Evolutionary conservation across 1,140 invertebrate genomes (phyloP), one percentile per base, ranked within the genome.

Genomic region (Papilio dardanus): DNA sequence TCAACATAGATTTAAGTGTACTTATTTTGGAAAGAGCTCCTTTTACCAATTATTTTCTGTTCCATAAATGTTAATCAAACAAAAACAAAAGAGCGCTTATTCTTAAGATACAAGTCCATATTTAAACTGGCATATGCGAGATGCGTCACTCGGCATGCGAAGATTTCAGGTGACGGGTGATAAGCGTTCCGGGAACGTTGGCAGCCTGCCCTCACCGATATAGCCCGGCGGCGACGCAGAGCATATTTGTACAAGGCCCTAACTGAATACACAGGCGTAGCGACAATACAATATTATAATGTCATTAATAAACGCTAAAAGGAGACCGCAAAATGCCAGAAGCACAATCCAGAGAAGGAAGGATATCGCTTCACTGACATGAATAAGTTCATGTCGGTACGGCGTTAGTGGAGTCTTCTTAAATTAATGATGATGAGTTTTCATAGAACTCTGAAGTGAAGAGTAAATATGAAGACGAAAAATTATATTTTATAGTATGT

Each of bases 171-270:
- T 89, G 86, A 86, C 85, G 79, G 79, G 77, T 79, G 85, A 86
- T 83, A 83, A 83, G 83, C 78, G 62, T 74, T 84, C 84, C 79
- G 81, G 84, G 79, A 76, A 71, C 74, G 82, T 83, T 89, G 88
- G 89, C 89, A 89, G 10, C 1, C 68, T 89, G 89, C 89, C 89
- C 84, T 88, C 78, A 88, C 89, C 83, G 83, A 89, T 89, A 91
- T 91, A 91, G 89, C 76, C 86, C 54, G 80, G 76, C 71, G 73
- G 69, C 76, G 54, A 76, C 75, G 79, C 80, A 80, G 85, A 83
- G 74, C 82, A 83, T 82, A 76, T 76, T 79, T 79, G 76, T 75
- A 54, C 71, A 76, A 74, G 74, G 62, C 40, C 65, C 10, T 37
- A 66, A 68, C 74, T 69, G 24, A 62, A 67, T 35, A 62, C 58